Conservation (phyloP, 2,113 vertebrate species). For the Polypterus senegalus region DNA sequence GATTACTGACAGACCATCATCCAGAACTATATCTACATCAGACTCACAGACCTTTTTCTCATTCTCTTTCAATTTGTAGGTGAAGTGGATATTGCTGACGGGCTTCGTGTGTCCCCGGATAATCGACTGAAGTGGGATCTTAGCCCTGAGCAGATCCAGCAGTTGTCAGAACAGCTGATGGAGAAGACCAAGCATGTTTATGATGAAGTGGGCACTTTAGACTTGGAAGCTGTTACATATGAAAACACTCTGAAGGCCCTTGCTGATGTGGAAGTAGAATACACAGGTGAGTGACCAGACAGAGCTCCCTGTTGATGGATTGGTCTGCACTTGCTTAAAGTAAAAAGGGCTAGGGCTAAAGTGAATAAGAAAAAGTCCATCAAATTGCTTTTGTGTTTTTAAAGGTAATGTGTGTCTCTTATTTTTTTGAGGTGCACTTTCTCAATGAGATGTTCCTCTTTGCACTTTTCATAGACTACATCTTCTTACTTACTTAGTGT, state of each 20-base stretch:
- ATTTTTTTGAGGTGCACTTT: no score
- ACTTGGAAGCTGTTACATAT: slow-evolving; percentile 49
- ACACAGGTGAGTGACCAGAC: slow-evolving; percentile 53
- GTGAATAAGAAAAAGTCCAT: no score
- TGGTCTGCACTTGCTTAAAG: not conserved
- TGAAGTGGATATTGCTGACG: slow-evolving; percentile 45
- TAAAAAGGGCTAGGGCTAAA: not conserved
- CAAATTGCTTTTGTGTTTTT: no score
- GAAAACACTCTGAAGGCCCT: slow-evolving; percentile 77
- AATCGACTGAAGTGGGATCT: slow-evolving; percentile 78
- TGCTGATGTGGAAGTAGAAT: slow-evolving; percentile 79
- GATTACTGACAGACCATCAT: no score
- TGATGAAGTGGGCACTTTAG: slow-evolving; percentile 66
- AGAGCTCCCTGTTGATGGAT: not conserved
- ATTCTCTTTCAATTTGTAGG: slow-evolving; percentile 28
- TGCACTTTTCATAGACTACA: no score
- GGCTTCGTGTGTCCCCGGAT: slow-evolving; percentile 18
- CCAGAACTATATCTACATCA: no score
- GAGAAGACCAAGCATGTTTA: slow-evolving; percentile 71
- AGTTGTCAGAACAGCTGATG: slow-evolving; percentile 56
- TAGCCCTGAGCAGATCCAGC: slow-evolving; percentile 57
- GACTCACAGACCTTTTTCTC: no score
- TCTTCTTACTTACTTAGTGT: no score
- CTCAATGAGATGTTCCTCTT: no score
- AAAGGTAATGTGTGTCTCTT: no score